Evolutionary conservation across 37 sponge, comb jelly and placozoan genomes (phyloP).

Genomic region (Halichondria panicea): DNA sequence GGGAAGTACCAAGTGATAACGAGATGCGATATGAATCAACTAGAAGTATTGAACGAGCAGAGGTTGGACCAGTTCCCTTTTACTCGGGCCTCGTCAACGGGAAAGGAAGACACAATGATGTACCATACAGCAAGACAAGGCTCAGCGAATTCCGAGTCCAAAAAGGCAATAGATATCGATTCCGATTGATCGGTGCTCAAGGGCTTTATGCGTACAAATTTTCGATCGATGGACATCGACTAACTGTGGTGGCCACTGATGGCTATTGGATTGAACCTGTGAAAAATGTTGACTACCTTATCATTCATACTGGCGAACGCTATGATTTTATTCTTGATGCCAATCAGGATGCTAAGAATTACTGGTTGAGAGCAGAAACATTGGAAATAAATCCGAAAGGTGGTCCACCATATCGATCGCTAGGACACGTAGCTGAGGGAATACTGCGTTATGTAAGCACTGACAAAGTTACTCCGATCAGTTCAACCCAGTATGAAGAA

Average conservation of each 20-base stretch:
- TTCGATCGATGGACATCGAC: conserved; percentile 72
- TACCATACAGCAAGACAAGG: conserved; percentile 27
- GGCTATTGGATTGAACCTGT: conserved; percentile 42
- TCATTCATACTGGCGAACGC: conserved; percentile 74
- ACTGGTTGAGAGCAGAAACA: conserved; percentile 60
- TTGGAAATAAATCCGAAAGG: conserved; percentile 17
- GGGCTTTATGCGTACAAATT: conserved; percentile 40
- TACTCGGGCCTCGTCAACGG: conserved; percentile 63
- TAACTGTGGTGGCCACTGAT: conserved; percentile 74
- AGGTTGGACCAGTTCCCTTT: conserved; percentile 41
- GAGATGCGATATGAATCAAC: conserved; percentile 12
- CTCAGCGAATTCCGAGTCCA: conserved; percentile 45
- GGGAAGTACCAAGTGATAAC: conserved; percentile 11
- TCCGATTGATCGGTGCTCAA: conserved; percentile 71
- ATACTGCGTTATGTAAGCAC: conserved; percentile 38
- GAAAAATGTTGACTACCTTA: conserved; percentile 61
- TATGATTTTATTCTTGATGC: conserved; percentile 73
- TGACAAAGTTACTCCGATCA: neutral
- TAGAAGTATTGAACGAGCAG: conserved; percentile 2
- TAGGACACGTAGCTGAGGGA: conserved; percentile 44
- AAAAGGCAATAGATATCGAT: conserved; percentile 55
- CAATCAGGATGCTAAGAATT: conserved; percentile 8
- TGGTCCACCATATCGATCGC: conserved; percentile 7
- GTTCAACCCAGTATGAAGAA: conserved; percentile 21
- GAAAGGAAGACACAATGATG: conserved; percentile 31